These are phyloP conservation scores for Danio tinwini DNA, from an alignment of 2,797 vertebrate species.

Conservation along the genomic window DNA sequence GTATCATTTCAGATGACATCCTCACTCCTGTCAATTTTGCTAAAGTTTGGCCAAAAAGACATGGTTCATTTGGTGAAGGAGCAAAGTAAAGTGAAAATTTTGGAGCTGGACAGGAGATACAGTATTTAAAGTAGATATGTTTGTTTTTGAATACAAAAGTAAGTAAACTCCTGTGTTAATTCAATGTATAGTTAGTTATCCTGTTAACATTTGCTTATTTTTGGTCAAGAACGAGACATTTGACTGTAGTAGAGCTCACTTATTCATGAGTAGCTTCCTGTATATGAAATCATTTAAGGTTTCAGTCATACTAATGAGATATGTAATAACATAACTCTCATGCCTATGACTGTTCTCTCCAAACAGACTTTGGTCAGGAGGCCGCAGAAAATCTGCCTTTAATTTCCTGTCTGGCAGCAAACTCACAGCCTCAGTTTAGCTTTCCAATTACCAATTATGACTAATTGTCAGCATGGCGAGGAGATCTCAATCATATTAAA, in stretches of 20 bases:
- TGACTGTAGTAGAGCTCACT: neutral
- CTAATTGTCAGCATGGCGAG: slow-evolving; percentile 63
- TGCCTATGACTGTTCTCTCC: neutral
- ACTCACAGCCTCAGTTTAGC: slow-evolving; percentile 69
- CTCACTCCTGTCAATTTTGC: too few species aligned
- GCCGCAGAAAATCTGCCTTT: slow-evolving; percentile 62
- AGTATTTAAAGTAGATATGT: too few species aligned
- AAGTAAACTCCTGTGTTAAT: too few species aligned
- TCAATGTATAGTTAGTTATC: too few species aligned
- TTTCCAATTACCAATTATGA: slow-evolving; percentile 70
- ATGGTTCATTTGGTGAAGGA: too few species aligned
- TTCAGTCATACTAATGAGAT: slow-evolving; percentile 27
- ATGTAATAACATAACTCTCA: slow-evolving; percentile 1
- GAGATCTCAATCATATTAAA: slow-evolving; percentile 63
- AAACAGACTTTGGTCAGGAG: slow-evolving; percentile 25
- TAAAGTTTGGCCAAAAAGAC: too few species aligned
- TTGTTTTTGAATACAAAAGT: too few species aligned
- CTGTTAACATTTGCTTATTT: too few species aligned
- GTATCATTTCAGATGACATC: too few species aligned
- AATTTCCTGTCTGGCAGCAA: slow-evolving; percentile 62
- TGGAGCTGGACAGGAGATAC: too few species aligned
- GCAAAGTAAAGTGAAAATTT: too few species aligned
- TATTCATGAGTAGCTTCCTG: neutral
- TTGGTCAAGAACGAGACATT: neutral
- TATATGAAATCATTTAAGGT: slow-evolving; percentile 23